These are phyloP conservation scores for Coryphaenoides rupestris DNA, from an alignment of 2,113 vertebrate species.

Conservation along the genomic window DNA sequence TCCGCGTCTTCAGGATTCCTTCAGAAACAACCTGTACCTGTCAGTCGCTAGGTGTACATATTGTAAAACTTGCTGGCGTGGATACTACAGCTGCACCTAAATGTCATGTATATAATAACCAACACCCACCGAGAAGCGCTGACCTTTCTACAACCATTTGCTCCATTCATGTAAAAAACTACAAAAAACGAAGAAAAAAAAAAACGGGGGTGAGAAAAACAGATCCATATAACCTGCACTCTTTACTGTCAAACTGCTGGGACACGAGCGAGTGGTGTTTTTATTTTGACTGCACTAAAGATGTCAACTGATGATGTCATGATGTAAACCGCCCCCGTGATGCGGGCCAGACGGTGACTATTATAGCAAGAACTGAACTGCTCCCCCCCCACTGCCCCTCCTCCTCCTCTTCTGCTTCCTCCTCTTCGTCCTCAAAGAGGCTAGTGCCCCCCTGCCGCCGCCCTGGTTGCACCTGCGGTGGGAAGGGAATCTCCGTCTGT, in stretches of 20 bases:
- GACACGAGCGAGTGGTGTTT: constrained; percentile 21
- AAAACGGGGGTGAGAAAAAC: background rate
- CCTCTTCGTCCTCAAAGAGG: too few relatives aligned
- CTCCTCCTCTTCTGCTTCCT: background rate
- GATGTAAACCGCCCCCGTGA: constrained; percentile 44
- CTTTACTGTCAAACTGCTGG: constrained; percentile 15
- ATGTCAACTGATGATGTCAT: constrained; percentile 77
- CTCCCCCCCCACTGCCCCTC: constrained; percentile 20
- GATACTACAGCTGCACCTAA: constrained; percentile 39
- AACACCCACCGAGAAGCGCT: constrained; percentile 22
- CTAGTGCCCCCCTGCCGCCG: background rate
- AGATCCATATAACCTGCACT: too few relatives aligned
- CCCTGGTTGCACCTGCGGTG: too few relatives aligned
- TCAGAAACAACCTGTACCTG: constrained; percentile 47
- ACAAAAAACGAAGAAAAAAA: constrained; percentile 2
- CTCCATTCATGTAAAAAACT: background rate
- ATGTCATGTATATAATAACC: constrained; percentile 53
- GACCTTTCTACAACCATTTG: constrained; percentile 22
- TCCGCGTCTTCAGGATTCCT: constrained; percentile 34
- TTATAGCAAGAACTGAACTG: constrained; percentile 49
- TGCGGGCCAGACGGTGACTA: constrained; percentile 47
- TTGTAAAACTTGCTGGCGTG: too few relatives aligned
- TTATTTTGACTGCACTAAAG: constrained; percentile 71
- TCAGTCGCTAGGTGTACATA: constrained; percentile 58
- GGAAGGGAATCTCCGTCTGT: too few relatives aligned